phyloP scores from a whole-genome alignment of 2,113 vertebrate genomes.

The Scalopus aquaticus region DNA sequence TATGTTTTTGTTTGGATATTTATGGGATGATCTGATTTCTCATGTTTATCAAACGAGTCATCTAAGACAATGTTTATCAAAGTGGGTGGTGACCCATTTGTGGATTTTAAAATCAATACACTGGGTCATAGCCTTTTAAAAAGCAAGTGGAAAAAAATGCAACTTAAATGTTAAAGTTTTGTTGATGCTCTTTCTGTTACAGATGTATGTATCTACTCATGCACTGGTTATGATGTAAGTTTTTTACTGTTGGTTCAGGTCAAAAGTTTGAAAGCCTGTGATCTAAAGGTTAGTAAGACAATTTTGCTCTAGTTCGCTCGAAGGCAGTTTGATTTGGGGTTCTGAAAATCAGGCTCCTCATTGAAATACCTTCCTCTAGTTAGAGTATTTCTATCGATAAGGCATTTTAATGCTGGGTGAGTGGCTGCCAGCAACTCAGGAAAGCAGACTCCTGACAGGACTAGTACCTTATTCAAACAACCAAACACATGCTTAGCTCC shows the following conservation, averaged over 20 bases:
- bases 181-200: not conserved
- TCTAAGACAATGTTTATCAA: constrained; percentile 12
- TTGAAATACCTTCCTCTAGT: not conserved
- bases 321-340: not conserved
- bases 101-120: not conserved
- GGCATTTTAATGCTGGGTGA: not conserved
- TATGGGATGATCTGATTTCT: constrained; percentile 5
- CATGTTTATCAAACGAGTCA: constrained; percentile 12
- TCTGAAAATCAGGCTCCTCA: not conserved
- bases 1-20: not conserved
- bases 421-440: not conserved
- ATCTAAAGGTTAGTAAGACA: not conserved
- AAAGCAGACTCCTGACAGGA: not conserved
- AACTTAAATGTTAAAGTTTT: not conserved
- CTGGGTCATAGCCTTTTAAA: not conserved
- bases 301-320: not conserved
- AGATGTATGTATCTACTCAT: not conserved
- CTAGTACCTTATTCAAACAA: not conserved
- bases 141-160: not conserved
- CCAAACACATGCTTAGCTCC: not conserved
- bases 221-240: not conserved
- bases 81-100: not conserved
- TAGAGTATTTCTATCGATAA: not conserved
- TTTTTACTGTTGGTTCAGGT: not conserved
- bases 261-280: not conserved